Base-by-base conservation (phyloP, 2,888 invertebrate genomes). In the Hololepta plana region DNA sequence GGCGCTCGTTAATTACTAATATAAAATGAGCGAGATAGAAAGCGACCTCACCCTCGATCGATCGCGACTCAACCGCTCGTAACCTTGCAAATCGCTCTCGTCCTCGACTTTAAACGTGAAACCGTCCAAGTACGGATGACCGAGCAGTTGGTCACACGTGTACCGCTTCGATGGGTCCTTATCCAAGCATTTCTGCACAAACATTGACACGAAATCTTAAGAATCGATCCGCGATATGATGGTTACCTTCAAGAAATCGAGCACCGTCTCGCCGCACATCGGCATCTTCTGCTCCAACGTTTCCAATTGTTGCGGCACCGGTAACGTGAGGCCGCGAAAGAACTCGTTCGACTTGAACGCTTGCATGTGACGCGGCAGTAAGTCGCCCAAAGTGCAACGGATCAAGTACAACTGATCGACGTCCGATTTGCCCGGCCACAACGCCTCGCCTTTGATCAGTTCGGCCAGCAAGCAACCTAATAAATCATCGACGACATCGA, bases 371-470 rank as follows among this genome's bases (percentile, higher is more conserved):
- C 93, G 64, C 0, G 87, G 84, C 39, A 93, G 62, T 30, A 98
- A 64, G 49, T 95, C 93, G 4, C 96, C 96, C 32, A 96, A 63
- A 2, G 93, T 93, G 55, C 80, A 81, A 45, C 90, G 65, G 47
- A 98, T 98, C 41, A 95, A 68, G 59, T 90, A 96, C 28, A 98
- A 59, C 55, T 98, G 96, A 59, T 98, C 98, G 12, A 98, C 82
- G 55, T 98, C 98, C 15, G 95, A 95, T 54, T 93, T 85, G 19
- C 98, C 98, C 0, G 98, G 96, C 96, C 96, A 98, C 14, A 95
- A 49, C 2, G 93, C 90, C 53, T 91, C 90, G 9, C 90, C 87
- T 25, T 77, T 69, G 26, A 87, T 66, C 27, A 90, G 57, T 52
- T 88, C 88, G 4, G 87, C 87, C 47, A 81, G 74, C 4, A 87